phyloP scores from a whole-genome alignment of 2,797 vertebrate species.

The Perodicticus potto region DNA sequence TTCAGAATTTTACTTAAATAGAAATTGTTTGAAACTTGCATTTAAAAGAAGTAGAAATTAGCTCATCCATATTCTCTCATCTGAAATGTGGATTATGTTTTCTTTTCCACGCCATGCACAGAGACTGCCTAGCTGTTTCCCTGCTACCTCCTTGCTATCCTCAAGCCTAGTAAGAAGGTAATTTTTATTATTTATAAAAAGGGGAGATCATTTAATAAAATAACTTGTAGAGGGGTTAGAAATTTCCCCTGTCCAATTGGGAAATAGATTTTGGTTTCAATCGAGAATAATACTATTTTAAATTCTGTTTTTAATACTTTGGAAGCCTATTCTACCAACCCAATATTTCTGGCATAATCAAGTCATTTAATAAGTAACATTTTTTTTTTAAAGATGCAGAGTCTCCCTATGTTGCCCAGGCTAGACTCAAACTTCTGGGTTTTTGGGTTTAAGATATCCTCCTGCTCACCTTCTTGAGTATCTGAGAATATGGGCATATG shows the following conservation, averaged over 20 bases:
- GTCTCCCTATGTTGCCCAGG: background rate
- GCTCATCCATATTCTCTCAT: conserved; percentile 50
- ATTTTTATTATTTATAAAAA: conserved; percentile 75
- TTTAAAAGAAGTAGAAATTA: background rate
- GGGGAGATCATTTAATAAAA: conserved; percentile 78
- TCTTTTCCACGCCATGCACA: conserved; percentile 62
- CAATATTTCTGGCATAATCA: conserved; percentile 68
- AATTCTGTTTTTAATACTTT: conserved; percentile 75
- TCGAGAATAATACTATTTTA: conserved; percentile 76
- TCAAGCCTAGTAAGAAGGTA: conserved; percentile 67
- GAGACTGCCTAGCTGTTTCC: conserved; percentile 51
- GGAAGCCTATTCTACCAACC: conserved; percentile 62
- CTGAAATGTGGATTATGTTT: background rate
- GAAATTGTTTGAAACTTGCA: conserved; percentile 52
- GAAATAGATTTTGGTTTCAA: conserved; percentile 74
- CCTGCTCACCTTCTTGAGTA: background rate
- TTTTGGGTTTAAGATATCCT: background rate
- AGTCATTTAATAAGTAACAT: conserved; percentile 10
- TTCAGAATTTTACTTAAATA: conserved; percentile 68
- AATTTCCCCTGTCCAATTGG: conserved; percentile 73
- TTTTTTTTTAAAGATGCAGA: background rate
- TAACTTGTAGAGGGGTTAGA: conserved; percentile 71
- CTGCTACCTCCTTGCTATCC: conserved; percentile 73
- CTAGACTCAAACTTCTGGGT: background rate
- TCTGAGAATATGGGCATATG: background rate